These are phyloP conservation scores for Platichthys flesus DNA, from an alignment of 2,113 vertebrate genomes.

Conservation along the genomic window DNA sequence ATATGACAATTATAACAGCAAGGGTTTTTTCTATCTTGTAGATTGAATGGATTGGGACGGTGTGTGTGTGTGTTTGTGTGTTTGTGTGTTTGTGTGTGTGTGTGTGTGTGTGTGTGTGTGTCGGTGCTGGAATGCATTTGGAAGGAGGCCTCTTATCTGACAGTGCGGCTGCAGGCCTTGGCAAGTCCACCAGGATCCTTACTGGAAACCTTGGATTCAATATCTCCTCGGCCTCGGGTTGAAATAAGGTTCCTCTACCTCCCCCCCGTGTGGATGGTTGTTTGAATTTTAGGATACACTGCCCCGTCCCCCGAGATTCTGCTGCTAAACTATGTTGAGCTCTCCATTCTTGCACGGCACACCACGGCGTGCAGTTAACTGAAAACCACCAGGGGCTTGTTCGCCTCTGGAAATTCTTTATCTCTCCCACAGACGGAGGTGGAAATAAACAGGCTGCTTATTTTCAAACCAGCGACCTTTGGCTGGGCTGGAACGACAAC, in stretches of 20 bases:
- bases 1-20: constrained; percentile 11
- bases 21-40: neutral
- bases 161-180: neutral
- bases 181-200: constrained; percentile 8
- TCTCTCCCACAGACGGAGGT: neutral
- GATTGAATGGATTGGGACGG: constrained; percentile 8
- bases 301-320: neutral
- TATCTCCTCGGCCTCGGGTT: constrained; percentile 11
- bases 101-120: neutral
- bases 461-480: neutral
- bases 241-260: neutral
- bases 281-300: constrained; percentile 1
- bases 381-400: neutral
- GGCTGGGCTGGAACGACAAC: neutral
- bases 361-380: neutral
- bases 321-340: neutral
- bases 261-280: neutral
- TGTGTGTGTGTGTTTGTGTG: too few species aligned
- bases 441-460: neutral
- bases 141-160: neutral
- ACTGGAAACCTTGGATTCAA: constrained; percentile 11
- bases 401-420: neutral
- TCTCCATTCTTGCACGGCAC: neutral
- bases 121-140: neutral
- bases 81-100: too few species aligned